Evolutionary conservation across 64 coral and sea anemone genomes (phyloP), one percentile per base, ranked within the genome.

Genomic region (Montipora capricornis): DNA sequence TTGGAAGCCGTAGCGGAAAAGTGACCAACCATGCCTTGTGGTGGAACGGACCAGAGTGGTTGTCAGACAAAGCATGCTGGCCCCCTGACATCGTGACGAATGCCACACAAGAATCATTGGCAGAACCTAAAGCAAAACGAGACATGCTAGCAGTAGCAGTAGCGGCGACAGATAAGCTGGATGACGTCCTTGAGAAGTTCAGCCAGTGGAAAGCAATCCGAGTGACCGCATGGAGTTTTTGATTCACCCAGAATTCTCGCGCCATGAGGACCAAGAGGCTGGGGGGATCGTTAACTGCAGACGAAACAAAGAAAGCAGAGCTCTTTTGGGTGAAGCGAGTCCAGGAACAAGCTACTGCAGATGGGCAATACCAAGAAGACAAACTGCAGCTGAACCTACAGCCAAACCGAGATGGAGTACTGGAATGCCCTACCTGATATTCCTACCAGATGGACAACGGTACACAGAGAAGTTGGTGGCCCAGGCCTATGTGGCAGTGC

Each of bases 41-140:
- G 89, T 91, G 78, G 78, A 91, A 82, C 49, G 90, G 90, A 24
- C 90, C 79, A n/a, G 20, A 69, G 64, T 92, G 90, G 90, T 77
- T 92, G 50, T 44, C 45, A 73, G 17, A 92, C 11, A 74, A 26
- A 29, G 79, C 71, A 10, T 69, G 67, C 76, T 92, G 79, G 90
- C 79, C 68, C 3, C 79, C 66, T 15, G 68, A 84, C 15, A 92
- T 92, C 6, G 37, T 47, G 73, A 82, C 80, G 19, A 84, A 48
- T 20, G 46, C 62, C 37, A 49, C 78, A 10, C 37, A 48, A n/a
- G 77, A 91, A 71, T 80, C 75, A 8, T 20, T 45, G 45, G 78
- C 44, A 9, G 89, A 91, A 71, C 47, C 57, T 45, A 82, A 91
- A 44, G 10, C 79, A 0, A 69, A 73, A 17, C 66, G 68, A 55